Evolutionary conservation across 2,113 vertebrate genomes (phyloP).

Genomic region (Dipodomys ordii): DNA sequence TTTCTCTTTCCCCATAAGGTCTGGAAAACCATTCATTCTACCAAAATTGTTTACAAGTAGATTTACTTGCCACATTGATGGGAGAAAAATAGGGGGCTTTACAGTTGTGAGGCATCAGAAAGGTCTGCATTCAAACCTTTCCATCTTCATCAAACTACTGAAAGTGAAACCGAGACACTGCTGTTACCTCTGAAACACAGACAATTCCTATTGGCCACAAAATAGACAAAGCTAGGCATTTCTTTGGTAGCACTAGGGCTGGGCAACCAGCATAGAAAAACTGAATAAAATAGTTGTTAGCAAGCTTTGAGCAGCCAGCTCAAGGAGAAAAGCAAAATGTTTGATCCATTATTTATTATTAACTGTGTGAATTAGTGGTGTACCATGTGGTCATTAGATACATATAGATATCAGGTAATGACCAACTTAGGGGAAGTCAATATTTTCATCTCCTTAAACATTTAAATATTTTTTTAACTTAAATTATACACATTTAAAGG

Average conservation of each 20-base stretch:
- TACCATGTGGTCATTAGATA: not conserved
- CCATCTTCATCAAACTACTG: no score
- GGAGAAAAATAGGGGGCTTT: no score
- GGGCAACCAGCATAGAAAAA: conserved; percentile 83
- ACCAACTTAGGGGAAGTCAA: not conserved
- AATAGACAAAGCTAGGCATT: conserved; percentile 82
- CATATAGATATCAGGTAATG: not conserved
- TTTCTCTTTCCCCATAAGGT: no score
- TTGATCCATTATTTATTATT: no score
- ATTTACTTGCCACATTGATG: no score
- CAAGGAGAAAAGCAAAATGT: no score
- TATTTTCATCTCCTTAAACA: not conserved
- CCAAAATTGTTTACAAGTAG: no score
- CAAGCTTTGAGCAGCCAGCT: not conserved
- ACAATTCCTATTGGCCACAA: conserved; percentile 85
- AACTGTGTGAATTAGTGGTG: not conserved
- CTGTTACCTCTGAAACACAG: conserved; percentile 77
- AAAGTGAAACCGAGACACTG: conserved; percentile 73
- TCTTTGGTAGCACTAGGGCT: conserved; percentile 81
- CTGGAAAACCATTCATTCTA: no score
- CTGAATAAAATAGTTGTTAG: conserved; percentile 77
- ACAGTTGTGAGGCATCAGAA: no score
- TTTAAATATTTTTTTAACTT: no score
- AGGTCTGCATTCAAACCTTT: no score
- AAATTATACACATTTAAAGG: no score